Base-by-base conservation (phyloP, 2,113 vertebrate species). In the Proterorhinus semilunaris region DNA sequence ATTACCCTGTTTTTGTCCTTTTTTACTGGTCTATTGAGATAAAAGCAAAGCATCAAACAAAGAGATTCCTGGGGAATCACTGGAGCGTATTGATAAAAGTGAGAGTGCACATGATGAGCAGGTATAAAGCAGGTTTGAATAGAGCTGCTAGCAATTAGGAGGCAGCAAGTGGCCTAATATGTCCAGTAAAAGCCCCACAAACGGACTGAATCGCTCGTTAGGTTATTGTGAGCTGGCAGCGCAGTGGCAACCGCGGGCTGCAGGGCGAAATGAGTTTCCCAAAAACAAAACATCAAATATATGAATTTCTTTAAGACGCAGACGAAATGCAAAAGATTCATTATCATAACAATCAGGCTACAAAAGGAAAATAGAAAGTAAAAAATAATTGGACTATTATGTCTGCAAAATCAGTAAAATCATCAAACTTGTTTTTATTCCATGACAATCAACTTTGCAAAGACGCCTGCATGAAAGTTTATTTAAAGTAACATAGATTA, bases 111-210 rank as follows among this genome's bases (percentile, higher is more conserved):
- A 66, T 67, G 65, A 78, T 68, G 49, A 44, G 44, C 12, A 65
- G 48, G 53, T 53, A 54, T 55, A 64, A 50, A 62, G 36, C 12
- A 65, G 48, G 53, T 53, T 55, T 55, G 68, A 50, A 65, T 62
- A 61, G 46, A 48, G 44, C 62, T 16, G 69, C 65, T 21, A 48
- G 49, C 16, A 75, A 52, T 69, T 77, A 59, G 16, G 55, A 72
- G 61, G 54, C 69, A 69, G 66, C 62, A 76, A 65, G 68, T 82
- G 68, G 62, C 49, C 44, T 65, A 44, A 47, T 64, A 67, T 51
- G 55, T 68, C 63, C 52, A 68, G 61, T 65, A 36, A 45, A 62
- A 77, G 68, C 47, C 17, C 57, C 47, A 16, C 12, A 13, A 52
- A 21, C 6, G 45, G 45, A 61, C 27, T 44, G 50, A 49, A 12